These are phyloP conservation scores for Amphimallon solstitiale DNA, from an alignment of 2,888 invertebrate genomes.

Conservation along the genomic window DNA sequence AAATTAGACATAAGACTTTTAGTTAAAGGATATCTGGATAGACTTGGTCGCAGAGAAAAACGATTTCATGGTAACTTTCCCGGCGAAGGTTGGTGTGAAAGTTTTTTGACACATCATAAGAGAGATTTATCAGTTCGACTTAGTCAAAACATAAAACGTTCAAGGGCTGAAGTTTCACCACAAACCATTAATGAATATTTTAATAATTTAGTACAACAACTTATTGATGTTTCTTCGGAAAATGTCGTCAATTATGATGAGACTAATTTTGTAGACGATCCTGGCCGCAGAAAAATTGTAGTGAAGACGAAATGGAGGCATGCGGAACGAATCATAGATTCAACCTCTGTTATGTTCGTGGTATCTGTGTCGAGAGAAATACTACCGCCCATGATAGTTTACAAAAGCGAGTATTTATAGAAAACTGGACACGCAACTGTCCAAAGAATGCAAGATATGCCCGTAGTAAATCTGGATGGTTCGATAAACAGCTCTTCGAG, in stretches of 20 bases:
- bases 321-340: too few species aligned
- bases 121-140: too few species aligned
- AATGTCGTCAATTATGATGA: constrained; percentile 56
- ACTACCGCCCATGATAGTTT: constrained; percentile 15
- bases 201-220: constrained; percentile 36
- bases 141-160: too few species aligned
- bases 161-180: background rate
- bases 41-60: too few species aligned
- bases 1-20: background rate
- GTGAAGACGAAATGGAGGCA: too few species aligned
- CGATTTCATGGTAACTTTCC: too few species aligned
- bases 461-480: background rate
- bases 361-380: background rate
- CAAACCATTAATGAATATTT: constrained; percentile 35
- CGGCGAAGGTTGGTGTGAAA: too few species aligned
- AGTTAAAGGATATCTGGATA: too few species aligned
- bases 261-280: constrained; percentile 54
- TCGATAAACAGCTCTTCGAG: background rate
- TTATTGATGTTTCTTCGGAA: constrained; percentile 41
- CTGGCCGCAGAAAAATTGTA: too few species aligned
- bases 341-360: too few species aligned
- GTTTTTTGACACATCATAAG: too few species aligned
- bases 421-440: background rate
- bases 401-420: background rate
- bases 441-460: background rate